A percentile compares a stretch with the other conserved stretches of the same genome.
Evolutionary conservation across 2,797 vertebrate species (phyloP).

Genomic region (Nyctalus aviator): DNA sequence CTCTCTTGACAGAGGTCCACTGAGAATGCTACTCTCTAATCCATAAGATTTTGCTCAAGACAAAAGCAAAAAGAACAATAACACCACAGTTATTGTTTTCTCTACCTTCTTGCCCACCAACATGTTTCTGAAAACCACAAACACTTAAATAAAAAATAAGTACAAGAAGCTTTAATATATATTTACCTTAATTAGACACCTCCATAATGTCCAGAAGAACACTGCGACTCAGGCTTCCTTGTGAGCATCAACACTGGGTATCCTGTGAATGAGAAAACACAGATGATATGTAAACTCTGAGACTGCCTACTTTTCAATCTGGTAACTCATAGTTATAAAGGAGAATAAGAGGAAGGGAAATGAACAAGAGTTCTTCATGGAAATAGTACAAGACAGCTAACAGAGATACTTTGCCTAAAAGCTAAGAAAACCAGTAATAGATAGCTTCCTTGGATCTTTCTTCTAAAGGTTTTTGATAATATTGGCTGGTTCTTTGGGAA

Average conservation of each 20-base stretch:
- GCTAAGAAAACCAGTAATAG: background rate
- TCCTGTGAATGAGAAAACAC: constrained; percentile 70
- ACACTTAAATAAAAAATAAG: background rate
- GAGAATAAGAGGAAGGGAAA: background rate
- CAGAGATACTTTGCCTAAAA: background rate
- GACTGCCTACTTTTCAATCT: background rate
- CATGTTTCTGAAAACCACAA: background rate
- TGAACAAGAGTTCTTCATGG: background rate
- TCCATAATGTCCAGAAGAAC: constrained; percentile 43
- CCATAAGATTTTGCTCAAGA: background rate
- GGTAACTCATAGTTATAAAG: background rate
- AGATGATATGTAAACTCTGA: background rate
- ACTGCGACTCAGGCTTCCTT: background rate
- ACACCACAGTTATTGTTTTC: background rate
- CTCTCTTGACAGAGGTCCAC: background rate
- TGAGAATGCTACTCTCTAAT: background rate
- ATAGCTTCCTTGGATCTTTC: background rate
- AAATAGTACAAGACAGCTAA: background rate
- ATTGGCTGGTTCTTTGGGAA: background rate
- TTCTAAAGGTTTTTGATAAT: background rate
- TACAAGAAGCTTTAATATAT: background rate
- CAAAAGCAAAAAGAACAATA: background rate
- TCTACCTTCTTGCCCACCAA: background rate
- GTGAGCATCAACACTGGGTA: constrained; percentile 45
- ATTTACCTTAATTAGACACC: constrained; percentile 83